These are phyloP conservation scores for Sebastes fasciatus DNA, from an alignment of 2,113 vertebrate species.

Conservation along the genomic window DNA sequence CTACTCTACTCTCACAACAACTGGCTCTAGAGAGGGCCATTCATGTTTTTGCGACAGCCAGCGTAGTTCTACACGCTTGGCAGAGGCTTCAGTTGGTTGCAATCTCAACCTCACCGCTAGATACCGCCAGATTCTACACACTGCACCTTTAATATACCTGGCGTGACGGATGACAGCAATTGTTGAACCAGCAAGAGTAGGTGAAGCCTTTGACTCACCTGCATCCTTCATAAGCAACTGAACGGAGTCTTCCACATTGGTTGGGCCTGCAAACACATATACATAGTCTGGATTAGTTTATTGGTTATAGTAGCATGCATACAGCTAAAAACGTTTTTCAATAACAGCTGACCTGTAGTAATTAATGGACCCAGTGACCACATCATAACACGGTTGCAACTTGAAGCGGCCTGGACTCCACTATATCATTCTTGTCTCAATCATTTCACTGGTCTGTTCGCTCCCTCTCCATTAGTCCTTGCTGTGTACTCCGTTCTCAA, in stretches of 20 bases:
- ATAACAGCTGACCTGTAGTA: background rate
- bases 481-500: conserved; percentile 39
- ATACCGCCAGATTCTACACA: no score
- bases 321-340: background rate
- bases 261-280: conserved; percentile 84
- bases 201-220: conserved; percentile 81
- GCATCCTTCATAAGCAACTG: conserved; percentile 96
- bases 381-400: background rate
- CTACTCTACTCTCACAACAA: no score
- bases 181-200: background rate
- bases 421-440: conserved; percentile 16
- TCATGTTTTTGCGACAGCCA: no score
- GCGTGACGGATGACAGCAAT: background rate
- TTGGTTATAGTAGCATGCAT: background rate
- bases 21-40: no score
- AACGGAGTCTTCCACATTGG: conserved; percentile 89
- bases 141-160: background rate
- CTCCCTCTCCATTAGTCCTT: conserved; percentile 23
- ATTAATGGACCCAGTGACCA: background rate
- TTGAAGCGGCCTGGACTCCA: background rate
- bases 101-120: no score
- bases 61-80: no score
- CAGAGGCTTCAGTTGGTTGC: no score
- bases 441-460: conserved; percentile 17
- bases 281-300: conserved; percentile 3